A percentile compares a stretch with the other conserved stretches of the same genome.
These are phyloP conservation scores for Lampris megalopsis DNA, from an alignment of 2,113 vertebrate species.

Conservation along the genomic window DNA sequence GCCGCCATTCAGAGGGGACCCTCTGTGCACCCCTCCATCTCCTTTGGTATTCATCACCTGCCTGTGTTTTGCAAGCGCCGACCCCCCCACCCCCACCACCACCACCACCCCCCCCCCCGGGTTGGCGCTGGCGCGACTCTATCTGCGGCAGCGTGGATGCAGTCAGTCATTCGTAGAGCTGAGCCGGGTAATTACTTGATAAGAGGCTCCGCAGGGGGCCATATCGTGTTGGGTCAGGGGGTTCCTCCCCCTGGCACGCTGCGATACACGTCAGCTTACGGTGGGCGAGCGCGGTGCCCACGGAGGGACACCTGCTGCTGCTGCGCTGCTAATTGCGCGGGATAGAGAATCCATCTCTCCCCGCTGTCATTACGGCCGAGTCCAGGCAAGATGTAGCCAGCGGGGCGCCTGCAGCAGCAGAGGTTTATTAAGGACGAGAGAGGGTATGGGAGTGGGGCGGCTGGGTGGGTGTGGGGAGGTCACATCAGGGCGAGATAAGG, in stretches of 20 bases:
- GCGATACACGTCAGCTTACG: constrained; percentile 1
- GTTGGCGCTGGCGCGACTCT: constrained; percentile 27
- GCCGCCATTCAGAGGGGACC: not conserved
- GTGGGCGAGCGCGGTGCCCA: not conserved
- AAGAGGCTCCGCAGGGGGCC: constrained; percentile 55
- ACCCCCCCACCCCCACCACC: constrained; percentile 12
- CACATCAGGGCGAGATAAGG: too few relatives aligned
- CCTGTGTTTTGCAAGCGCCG: constrained; percentile 1
- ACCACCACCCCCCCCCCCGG: not conserved
- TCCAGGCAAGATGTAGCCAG: too few relatives aligned
- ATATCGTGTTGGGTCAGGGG: constrained; percentile 30
- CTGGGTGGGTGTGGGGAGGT: too few relatives aligned
- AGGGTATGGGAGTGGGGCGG: too few relatives aligned
- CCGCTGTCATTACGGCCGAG: too few relatives aligned
- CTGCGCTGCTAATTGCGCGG: not conserved
- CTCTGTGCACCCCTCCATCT: not conserved
- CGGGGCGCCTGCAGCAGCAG: too few relatives aligned
- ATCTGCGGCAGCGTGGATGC: constrained; percentile 41
- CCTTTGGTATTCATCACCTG: not conserved
- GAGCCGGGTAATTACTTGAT: constrained; percentile 53
- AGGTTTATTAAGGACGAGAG: too few relatives aligned
- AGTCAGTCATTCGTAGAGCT: constrained; percentile 40
- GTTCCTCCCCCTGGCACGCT: not conserved
- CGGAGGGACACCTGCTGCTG: not conserved
- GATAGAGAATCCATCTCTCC: not conserved